Percentiles rank a stretch among this genome's conserved stretches.
These are phyloP conservation scores for Brachionichthys hirsutus DNA, from an alignment of 2,113 vertebrate species.

Conservation along the genomic window DNA sequence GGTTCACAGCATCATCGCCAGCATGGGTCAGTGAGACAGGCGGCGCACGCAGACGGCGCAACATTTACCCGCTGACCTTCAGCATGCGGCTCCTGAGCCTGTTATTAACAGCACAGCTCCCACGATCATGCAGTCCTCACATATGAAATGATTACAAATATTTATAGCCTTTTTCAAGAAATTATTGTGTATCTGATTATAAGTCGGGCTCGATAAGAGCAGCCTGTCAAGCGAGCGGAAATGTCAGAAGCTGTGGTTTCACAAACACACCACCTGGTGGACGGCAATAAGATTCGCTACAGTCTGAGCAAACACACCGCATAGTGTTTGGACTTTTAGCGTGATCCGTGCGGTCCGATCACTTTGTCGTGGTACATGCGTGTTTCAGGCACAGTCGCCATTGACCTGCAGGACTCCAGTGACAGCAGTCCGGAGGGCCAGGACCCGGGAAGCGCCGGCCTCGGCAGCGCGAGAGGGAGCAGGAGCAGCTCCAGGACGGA, in stretches of 20 bases:
- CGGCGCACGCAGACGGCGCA: background rate
- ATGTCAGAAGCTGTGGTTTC: slow-evolving; percentile 38
- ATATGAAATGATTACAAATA: slow-evolving; percentile 22
- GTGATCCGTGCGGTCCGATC: background rate
- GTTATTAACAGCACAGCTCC: slow-evolving; percentile 5
- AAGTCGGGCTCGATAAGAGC: slow-evolving; percentile 41
- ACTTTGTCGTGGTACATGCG: background rate
- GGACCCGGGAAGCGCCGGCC: slow-evolving; percentile 41
- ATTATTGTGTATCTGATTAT: slow-evolving; percentile 24
- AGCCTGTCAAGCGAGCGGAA: slow-evolving; percentile 27
- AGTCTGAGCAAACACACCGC: no score
- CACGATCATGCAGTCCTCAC: slow-evolving; percentile 16
- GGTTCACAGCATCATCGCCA: slow-evolving; percentile 85
- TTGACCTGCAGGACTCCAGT: slow-evolving; percentile 80
- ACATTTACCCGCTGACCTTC: slow-evolving; percentile 44
- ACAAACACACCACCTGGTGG: slow-evolving; percentile 70
- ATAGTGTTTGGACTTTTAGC: background rate
- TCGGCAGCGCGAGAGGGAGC: slow-evolving; percentile 56
- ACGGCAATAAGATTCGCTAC: slow-evolving; percentile 18
- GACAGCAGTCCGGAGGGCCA: slow-evolving; percentile 78
- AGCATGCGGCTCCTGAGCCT: slow-evolving; percentile 9
- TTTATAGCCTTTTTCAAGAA: slow-evolving; percentile 8
- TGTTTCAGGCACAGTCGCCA: slow-evolving; percentile 80
- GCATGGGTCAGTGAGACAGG: slow-evolving; percentile 79
- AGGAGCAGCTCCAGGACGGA: slow-evolving; percentile 69